Evolutionary conservation across 2,888 invertebrate genomes (phyloP), one percentile per base, ranked within the genome.

Genomic region (Idaea dimidiata): DNA sequence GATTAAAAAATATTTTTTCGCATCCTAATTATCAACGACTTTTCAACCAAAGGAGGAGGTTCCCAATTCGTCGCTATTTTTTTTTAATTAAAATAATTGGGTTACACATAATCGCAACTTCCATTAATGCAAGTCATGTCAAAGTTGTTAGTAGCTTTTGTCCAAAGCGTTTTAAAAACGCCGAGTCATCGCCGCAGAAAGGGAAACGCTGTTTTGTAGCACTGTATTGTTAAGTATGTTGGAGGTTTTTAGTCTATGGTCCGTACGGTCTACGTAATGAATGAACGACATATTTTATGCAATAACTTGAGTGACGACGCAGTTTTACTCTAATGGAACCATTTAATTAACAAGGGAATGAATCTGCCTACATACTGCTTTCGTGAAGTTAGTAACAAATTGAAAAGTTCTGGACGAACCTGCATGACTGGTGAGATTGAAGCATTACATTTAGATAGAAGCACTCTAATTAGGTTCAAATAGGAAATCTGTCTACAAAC

Each of bases 121-220:
- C 1, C 24, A 3, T 24, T 5, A 24, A 24, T 24, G 43, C 43
- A 43, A 43, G 43, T 43, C 43, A 43, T 43, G 43, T 43, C 43
- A 43, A 43, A 8, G 56, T 14, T 43, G 43, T 43, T 43, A 43
- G 8, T 3, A n/a, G n/a, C 43, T 43, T 43, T 43, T 43, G 43
- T 43, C 43, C 43, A 10, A 3, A 43, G 10, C 10, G 43, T 43
- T 43, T 10, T 43, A 43, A 8, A 43, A 43, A 43, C 60, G 72
- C 62, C 59, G 14, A 54, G 67, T 73, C 73, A 73, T 66, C 58
- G 63, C 59, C 59, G 32, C 59, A 24, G 53, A 58, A 55, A 61
- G 61, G 61, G 63, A 55, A 62, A 61, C 65, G 63, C 61, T 62
- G 24, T 64, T 64, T 33, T 60, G 17, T 62, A 31, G 24, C 60